A percentile compares a stretch with the other conserved stretches of the same genome.
phyloP scores from a whole-genome alignment of 1,140 invertebrate species.

The Penaeus indicus region DNA sequence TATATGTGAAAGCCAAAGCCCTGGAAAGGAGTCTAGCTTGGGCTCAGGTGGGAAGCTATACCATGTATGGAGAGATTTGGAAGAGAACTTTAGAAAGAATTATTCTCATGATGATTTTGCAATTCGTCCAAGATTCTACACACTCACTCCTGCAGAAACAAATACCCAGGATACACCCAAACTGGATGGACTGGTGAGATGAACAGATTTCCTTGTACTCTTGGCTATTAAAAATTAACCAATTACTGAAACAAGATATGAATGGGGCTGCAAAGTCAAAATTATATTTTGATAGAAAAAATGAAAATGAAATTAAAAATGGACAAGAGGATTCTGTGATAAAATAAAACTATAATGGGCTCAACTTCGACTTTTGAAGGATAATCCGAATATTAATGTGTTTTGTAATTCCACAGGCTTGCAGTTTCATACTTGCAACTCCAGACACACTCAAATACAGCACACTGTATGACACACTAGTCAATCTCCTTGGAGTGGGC shows the following conservation, averaged over 20 bases:
- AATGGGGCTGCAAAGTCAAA: not conserved
- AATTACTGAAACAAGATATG: not conserved
- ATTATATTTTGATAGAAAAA: not conserved
- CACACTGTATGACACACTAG: slow-evolving; percentile 85
- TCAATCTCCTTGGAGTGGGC: slow-evolving; percentile 77
- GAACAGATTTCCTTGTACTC: slow-evolving; percentile 59
- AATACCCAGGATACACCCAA: slow-evolving; percentile 88
- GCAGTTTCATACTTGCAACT: slow-evolving; percentile 92
- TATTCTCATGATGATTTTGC: slow-evolving; percentile 75
- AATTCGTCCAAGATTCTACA: slow-evolving; percentile 85
- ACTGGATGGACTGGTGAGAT: slow-evolving; percentile 85
- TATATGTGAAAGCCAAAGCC: slow-evolving; percentile 77
- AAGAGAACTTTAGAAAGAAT: slow-evolving; percentile 83
- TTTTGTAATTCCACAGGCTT: slow-evolving; percentile 75
- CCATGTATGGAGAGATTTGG: slow-evolving; percentile 73
- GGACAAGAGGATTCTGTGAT: too few species aligned
- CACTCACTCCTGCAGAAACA: slow-evolving; percentile 81
- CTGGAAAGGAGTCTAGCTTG: slow-evolving; percentile 76
- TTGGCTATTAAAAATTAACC: not conserved
- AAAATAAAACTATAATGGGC: not conserved
- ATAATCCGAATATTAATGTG: slow-evolving; percentile 35
- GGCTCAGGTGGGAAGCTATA: slow-evolving; percentile 55
- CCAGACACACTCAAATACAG: slow-evolving; percentile 92
- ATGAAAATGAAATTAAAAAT: not conserved
- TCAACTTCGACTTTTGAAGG: not conserved